Conservation (phyloP, 2,888 invertebrate species). For the Epistrophe eligans region DNA sequence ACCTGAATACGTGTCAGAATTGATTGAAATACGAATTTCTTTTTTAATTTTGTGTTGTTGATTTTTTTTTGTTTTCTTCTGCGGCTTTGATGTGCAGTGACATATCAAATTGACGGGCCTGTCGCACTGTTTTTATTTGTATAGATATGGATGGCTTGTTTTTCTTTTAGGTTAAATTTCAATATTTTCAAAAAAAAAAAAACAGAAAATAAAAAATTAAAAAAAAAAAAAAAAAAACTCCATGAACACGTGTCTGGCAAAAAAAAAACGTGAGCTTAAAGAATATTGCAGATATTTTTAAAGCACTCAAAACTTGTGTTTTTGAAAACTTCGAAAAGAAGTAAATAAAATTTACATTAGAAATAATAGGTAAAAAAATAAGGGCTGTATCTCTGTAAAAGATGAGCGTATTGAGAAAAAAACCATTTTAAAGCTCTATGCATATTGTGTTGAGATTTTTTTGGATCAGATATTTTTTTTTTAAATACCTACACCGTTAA, state of each 20-base stretch:
- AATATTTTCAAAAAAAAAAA: neutral
- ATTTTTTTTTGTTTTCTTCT: slow-evolving; percentile 12
- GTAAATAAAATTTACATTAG: too few relatives aligned
- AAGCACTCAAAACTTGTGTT: too few relatives aligned
- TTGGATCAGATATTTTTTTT: too few relatives aligned
- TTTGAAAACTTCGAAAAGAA: too few relatives aligned
- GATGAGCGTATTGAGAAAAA: too few relatives aligned
- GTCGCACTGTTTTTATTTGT: neutral
- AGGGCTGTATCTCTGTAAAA: too few relatives aligned
- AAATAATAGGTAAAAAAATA: too few relatives aligned
- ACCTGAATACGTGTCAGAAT: slow-evolving; percentile 58
- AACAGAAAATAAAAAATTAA: neutral
- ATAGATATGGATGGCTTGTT: neutral
- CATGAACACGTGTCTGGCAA: neutral
- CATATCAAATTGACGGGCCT: slow-evolving; percentile 48
- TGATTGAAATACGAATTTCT: slow-evolving; percentile 64
- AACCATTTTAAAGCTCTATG: too few relatives aligned
- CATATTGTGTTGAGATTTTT: too few relatives aligned
- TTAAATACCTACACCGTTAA: too few relatives aligned
- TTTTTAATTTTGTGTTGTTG: slow-evolving; percentile 7
- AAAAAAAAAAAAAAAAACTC: neutral
- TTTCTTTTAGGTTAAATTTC: neutral
- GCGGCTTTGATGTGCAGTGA: slow-evolving; percentile 62
- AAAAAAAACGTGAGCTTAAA: neutral
- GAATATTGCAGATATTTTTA: too few relatives aligned